Conservation (phyloP, 2,113 vertebrate genomes). For the Solea solea region DNA sequence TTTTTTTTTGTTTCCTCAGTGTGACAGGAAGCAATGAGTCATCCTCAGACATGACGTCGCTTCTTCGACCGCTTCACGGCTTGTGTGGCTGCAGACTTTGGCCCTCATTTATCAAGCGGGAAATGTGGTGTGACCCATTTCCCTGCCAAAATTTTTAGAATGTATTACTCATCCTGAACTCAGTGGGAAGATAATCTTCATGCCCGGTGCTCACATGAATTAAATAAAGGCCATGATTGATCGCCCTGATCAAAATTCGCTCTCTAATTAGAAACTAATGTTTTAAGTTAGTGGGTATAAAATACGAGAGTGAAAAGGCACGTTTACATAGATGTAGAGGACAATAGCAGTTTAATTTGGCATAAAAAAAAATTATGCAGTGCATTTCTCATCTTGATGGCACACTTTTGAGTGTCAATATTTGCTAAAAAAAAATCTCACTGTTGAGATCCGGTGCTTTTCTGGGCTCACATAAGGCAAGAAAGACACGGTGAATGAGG, state of each 20-base stretch:
- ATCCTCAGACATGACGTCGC: slow-evolving; percentile 43
- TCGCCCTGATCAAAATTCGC: neutral
- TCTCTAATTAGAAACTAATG: neutral
- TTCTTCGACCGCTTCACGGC: slow-evolving; percentile 40
- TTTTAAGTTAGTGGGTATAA: neutral
- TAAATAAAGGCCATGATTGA: slow-evolving; percentile 3
- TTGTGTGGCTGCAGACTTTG: slow-evolving; percentile 81
- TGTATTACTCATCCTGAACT: slow-evolving; percentile 6
- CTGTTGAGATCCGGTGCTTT: no score
- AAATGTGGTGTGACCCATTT: neutral
- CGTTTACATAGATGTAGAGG: neutral
- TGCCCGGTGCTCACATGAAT: neutral
- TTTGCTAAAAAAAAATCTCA: no score
- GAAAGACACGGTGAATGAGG: slow-evolving; percentile 54
- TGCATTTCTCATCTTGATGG: neutral
- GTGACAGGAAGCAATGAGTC: slow-evolving; percentile 59
- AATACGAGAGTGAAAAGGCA: neutral
- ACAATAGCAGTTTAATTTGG: neutral
- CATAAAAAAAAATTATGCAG: neutral
- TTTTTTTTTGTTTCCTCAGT: slow-evolving; percentile 16
- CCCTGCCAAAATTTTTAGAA: neutral
- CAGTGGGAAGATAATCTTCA: neutral
- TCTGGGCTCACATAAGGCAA: neutral
- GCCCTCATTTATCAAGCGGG: slow-evolving; percentile 66
- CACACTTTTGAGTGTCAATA: neutral